phyloP scores from a whole-genome alignment of 2,113 vertebrate genomes.

The Xiphophorus maculatus region DNA sequence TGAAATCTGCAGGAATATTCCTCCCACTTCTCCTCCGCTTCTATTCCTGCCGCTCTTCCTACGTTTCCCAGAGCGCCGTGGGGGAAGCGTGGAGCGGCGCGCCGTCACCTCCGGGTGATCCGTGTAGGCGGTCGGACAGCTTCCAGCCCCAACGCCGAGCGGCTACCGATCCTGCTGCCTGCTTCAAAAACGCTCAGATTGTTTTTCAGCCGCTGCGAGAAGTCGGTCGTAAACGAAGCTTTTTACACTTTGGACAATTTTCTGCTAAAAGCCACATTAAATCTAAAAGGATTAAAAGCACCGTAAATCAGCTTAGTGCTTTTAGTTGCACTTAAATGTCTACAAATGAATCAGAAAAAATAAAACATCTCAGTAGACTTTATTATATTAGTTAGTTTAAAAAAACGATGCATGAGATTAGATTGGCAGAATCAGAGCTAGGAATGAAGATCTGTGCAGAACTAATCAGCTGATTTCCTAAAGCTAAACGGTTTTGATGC shows the following conservation, averaged over 20 bases:
- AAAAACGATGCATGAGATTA: too few relatives aligned
- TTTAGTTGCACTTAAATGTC: too few relatives aligned
- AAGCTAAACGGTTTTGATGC: too few relatives aligned
- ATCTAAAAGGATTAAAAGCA: too few relatives aligned
- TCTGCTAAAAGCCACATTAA: background rate
- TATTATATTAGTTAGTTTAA: too few relatives aligned
- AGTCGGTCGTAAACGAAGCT: background rate
- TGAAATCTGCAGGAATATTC: background rate
- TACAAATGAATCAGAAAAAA: too few relatives aligned
- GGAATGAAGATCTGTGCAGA: too few relatives aligned
- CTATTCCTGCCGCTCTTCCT: slow-evolving; percentile 39
- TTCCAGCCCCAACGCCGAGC: background rate
- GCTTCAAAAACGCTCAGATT: slow-evolving; percentile 15
- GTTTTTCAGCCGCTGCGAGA: background rate
- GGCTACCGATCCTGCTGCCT: background rate
- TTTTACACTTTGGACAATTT: background rate
- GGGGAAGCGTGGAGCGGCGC: slow-evolving; percentile 1
- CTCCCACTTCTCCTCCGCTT: slow-evolving; percentile 19
- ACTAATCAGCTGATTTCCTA: too few relatives aligned
- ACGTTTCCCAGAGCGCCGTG: too few relatives aligned
- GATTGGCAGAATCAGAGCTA: too few relatives aligned
- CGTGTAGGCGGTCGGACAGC: slow-evolving; percentile 46
- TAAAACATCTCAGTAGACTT: too few relatives aligned
- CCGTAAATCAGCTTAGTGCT: too few relatives aligned
- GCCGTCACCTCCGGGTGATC: slow-evolving; percentile 40